These are phyloP conservation scores for Melitaea cinxia DNA, from an alignment of 1,140 invertebrate genomes.

Conservation along the genomic window DNA sequence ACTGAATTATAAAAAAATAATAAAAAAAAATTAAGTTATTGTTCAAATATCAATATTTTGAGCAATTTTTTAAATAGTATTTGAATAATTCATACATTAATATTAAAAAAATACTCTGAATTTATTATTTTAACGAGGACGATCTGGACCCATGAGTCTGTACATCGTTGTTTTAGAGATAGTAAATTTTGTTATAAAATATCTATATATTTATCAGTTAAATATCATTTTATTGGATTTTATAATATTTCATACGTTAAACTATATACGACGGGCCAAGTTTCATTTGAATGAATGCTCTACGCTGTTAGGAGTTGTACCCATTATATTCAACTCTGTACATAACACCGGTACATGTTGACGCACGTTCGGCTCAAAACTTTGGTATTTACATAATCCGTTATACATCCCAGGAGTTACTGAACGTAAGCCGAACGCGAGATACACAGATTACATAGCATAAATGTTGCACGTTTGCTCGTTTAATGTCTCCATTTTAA, in stretches of 20 bases:
- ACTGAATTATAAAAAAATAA: no score
- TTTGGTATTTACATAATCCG: conserved; percentile 1
- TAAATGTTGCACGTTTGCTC: conserved; percentile 9
- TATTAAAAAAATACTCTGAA: conserved; percentile 1
- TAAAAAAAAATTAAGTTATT: no score
- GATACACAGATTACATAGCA: not conserved
- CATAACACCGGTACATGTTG: conserved; percentile 6
- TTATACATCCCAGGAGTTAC: not conserved
- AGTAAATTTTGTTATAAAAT: conserved; percentile 10
- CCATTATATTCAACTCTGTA: not conserved
- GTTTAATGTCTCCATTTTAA: conserved; percentile 5
- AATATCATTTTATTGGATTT: conserved; percentile 5
- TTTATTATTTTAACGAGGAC: conserved; percentile 10
- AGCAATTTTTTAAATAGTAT: conserved; percentile 1
- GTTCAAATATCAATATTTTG: not conserved
- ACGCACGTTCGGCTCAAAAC: conserved; percentile 3
- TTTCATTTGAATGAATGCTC: conserved; percentile 25
- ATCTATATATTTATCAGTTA: conserved; percentile 12
- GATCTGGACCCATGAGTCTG: not conserved
- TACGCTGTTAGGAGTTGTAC: not conserved
- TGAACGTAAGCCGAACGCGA: not conserved
- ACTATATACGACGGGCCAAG: conserved; percentile 11
- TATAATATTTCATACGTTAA: not conserved
- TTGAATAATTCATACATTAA: not conserved
- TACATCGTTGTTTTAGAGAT: conserved; percentile 6